Base-by-base conservation (phyloP, 2,888 invertebrate species). In the Congeria kusceri region DNA sequence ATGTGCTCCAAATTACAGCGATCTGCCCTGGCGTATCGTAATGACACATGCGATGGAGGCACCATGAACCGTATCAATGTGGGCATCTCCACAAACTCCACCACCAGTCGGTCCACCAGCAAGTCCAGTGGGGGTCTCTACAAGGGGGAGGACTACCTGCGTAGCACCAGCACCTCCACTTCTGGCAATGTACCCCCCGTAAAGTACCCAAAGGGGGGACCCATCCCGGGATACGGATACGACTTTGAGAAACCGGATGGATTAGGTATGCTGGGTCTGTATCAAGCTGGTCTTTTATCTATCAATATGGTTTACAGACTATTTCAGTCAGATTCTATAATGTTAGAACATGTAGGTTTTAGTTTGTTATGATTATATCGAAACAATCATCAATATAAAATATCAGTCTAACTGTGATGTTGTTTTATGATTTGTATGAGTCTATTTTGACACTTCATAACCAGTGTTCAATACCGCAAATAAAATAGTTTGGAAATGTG, bases 11-110 rank as follows among this genome's bases (percentile, higher is more conserved):
- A n/a, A 25, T 58, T 64, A 39, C 89, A 93, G 95, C 95, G 97
- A 85, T 97, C 97, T 2, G 96, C 97, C 0, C 94, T 97, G 82
- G 96, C 97, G 0, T 97, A 97, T 91, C 96, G 96, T 78, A 86
- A 91, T 63, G 95, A 95, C 91, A 92, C 93, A 4, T 92, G 93
- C 5, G 87, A 84, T n/a, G 92, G 92, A 44, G 84, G 89, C 4
- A 53, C 53, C 20, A 78, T 93, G 66, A 89, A 92, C 57, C 91
- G 93, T 4, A 84, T 89, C 47, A 93, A 92, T 92, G 96, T 98
- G 80, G 98, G 98, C 44, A 98, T 98, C 87, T 98, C 98, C 15
- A 97, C 98, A 0, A 98, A 98, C 0, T 98, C 98, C 77, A 98
- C 98, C 0, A 98, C 98, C 0, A 98, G 98, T 0, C 95, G 98